Evolutionary conservation across 92 coral and sea anemone genomes (phyloP), one percentile per base, ranked within the genome.

Genomic region (Epizoanthus ramosus): DNA sequence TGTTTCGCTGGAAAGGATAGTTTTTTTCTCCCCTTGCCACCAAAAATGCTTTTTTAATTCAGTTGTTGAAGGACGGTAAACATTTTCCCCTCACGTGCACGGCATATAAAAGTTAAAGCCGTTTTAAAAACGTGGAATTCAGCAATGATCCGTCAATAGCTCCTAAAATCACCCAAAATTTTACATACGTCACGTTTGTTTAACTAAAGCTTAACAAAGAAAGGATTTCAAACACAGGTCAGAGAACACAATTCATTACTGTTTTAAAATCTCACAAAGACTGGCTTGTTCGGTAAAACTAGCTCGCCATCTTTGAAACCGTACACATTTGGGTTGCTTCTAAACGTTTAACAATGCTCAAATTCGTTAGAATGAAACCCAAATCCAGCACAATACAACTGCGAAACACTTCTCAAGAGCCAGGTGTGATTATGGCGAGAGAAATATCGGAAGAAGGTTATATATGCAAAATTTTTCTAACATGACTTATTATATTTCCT

Each of bases 131-230:
- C 54, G 1, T 50, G 54, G 54, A 50, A 50, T 50, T 50, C 16
- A 13, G 54, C 63, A 60, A 21, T 0, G 71, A 41, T 5, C 31
- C 28, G 3, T 60, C 33, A 24, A 61, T 39, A 37, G 54, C 50
- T 77, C 63, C 23, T 10, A 31, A 60, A 60, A 28, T 76, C 68
- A 23, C 24, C 22, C 8, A 31, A 33, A 13, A 53, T 77, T 77
- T 61, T 77, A 17, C 82, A 77, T 77, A 61, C 28, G 82, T 77
- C 82, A 77, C 31, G 24, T 60, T 77, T 77, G 57, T 60, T 77
- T 77, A 37, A 41, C 63, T 37, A 60, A 77, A 60, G 70, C 41
- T 77, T 61, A 77, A 31, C 59, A 35, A 22, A 61, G 70, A 43
- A 74, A 74, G 57, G 16, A 45, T 54, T 74, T 56, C 79, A 74